phyloP scores from a whole-genome alignment of 2,797 vertebrate genomes.

The Lepilemur ruficaudatus region DNA sequence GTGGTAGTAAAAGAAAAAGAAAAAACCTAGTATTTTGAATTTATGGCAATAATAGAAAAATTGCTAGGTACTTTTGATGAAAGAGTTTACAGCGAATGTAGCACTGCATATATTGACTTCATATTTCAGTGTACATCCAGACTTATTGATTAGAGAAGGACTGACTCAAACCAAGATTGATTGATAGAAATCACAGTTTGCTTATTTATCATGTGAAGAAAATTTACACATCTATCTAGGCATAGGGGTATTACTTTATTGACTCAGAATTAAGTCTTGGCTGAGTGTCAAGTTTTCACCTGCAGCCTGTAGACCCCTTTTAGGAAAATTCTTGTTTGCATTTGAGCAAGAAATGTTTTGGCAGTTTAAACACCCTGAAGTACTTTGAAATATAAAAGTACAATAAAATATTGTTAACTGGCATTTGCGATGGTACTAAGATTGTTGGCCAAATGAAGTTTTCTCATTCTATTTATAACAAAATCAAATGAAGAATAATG shows the following conservation, averaged over 20 bases:
- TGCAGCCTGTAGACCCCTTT: not conserved
- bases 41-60: conserved; percentile 71
- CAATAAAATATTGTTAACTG: not conserved
- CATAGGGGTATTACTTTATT: conserved; percentile 68
- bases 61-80: conserved; percentile 64
- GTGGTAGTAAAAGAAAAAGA: conserved; percentile 55
- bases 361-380: conserved; percentile 11
- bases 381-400: conserved; percentile 48
- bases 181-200: conserved; percentile 67
- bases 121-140: conserved; percentile 69
- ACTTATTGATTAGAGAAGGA: conserved; percentile 74
- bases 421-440: conserved; percentile 17
- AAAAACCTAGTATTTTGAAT: conserved; percentile 63
- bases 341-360: conserved; percentile 28
- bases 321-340: conserved; percentile 21
- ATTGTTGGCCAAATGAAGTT: conserved; percentile 5
- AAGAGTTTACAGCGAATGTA: conserved; percentile 68
- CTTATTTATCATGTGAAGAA: conserved; percentile 75
- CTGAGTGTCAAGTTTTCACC: conserved; percentile 51
- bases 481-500: conserved; percentile 4
- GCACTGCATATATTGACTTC: conserved; percentile 64
- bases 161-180: conserved; percentile 67
- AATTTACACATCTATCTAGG: conserved; percentile 69
- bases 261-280: conserved; percentile 69
- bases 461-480: conserved; percentile 39